Base-by-base conservation (phyloP, 2,888 invertebrate genomes). In the Melanchra persicariae region DNA sequence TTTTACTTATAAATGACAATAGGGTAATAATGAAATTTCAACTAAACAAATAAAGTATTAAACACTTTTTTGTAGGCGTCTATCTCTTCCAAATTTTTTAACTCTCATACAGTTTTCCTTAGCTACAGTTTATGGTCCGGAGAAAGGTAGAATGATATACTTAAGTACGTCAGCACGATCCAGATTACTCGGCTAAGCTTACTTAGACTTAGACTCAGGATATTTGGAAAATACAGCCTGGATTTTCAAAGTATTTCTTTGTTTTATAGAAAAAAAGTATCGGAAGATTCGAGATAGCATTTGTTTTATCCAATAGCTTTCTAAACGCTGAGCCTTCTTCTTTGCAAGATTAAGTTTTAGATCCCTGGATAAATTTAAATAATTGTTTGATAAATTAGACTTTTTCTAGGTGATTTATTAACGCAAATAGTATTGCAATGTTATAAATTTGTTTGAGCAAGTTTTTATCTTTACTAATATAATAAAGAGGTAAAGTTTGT, bases 91-190 rank as follows among this genome's bases (percentile, higher is more conserved):
- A 52, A 62, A 47, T 52, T 64, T 19, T 59, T 7, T 77, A 73
- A 54, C 7, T 67, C 64, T 55, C 37, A 3, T 40, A 66, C 47
- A 55, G 6, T 60, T 66, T 74, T 62, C 61, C 47, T 70, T 64
- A 52, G n/a, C 49, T 55, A 66, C 34, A 69, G 57, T 74, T 70
- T 70, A 78, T 47, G 43, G 55, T 22, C 47, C 51, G 19, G 59
- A 66, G 55, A 51, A 65, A 73, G 47, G 51, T 75, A 47, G 70
- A 84, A 74, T 79, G 66, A 84, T 71, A 64, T 71, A 69, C 66
- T 60, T 57, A 49, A 54, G 49, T 52, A 55, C 74, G 79, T 74
- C 79, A 84, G 82, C 62, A 8, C 24, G 45, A 70, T 72, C 84
- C 49, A 72, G 83, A 82, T 79, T 67, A 73, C 59, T n/a, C 26